Evolutionary conservation across 2,888 invertebrate species (phyloP).

Genomic region (Mythimna albipuncta): DNA sequence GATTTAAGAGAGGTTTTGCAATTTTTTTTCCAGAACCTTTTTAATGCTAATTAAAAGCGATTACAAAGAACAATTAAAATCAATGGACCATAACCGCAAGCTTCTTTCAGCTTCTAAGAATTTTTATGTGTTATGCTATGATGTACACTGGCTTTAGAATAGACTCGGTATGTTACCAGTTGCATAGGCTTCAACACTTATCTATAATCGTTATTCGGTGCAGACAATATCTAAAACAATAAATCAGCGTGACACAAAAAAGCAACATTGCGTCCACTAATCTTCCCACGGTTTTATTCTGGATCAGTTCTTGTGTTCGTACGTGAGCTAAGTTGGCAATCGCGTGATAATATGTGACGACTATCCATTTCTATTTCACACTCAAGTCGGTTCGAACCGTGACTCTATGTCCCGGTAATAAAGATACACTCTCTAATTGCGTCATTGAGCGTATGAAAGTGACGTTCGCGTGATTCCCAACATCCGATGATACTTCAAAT

Average conservation of each 20-base stretch:
- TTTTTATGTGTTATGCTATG: slow-evolving; percentile 5
- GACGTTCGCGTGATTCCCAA: slow-evolving; percentile 64
- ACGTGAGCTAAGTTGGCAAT: slow-evolving; percentile 71
- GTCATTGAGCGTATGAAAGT: slow-evolving; percentile 64
- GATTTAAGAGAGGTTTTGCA: slow-evolving; percentile 20
- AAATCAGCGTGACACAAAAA: slow-evolving; percentile 52
- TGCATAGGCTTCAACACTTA: slow-evolving; percentile 8
- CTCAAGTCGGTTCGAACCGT: slow-evolving; percentile 48
- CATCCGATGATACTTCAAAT: slow-evolving; percentile 65
- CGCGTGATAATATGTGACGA: slow-evolving; percentile 74
- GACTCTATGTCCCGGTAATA: slow-evolving; percentile 56
- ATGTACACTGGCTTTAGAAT: slow-evolving; percentile 10
- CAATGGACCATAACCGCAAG: slow-evolving; percentile 38
- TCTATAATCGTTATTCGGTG: slow-evolving; percentile 29
- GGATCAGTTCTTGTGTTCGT: slow-evolving; percentile 69
- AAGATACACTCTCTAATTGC: slow-evolving; percentile 37
- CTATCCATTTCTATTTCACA: slow-evolving; percentile 68
- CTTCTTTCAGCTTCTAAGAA: slow-evolving; percentile 35
- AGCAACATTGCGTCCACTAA: slow-evolving; percentile 56
- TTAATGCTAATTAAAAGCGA: slow-evolving; percentile 45
- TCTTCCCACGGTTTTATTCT: slow-evolving; percentile 73
- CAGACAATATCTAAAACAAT: slow-evolving; percentile 46
- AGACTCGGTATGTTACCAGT: background rate
- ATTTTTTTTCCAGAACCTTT: slow-evolving; percentile 19
- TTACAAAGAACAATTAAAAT: slow-evolving; percentile 50